Evolutionary conservation across 2,113 vertebrate genomes (phyloP), one percentile per base, ranked within the genome.

Genomic region (Thermophis baileyi): DNA sequence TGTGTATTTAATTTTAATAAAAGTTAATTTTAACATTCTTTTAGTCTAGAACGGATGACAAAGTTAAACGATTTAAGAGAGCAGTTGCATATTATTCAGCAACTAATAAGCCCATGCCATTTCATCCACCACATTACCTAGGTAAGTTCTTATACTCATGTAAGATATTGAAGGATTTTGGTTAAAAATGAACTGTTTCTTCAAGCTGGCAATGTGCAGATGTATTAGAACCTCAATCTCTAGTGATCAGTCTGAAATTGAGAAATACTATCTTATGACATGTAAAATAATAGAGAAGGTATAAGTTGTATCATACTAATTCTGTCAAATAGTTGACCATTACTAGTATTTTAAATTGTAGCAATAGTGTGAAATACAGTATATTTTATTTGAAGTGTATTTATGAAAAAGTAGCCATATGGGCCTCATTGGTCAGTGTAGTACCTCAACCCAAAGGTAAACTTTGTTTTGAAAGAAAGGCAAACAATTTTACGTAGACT

Each of bases 1-100:
- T 88, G 16, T 91, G 5, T 88, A 87, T 88, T 27, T 91, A 14
- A 46, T 25, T 85, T 87, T 97, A 93, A 95, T 96, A 93, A 97
- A 94, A 14, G 63, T 35, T 69, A 46, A 85, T 93, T 94, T 92
- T 93, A 96, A 49, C 60, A 40, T 96, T 95, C 95, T 97, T 98
- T 96, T 95, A 99, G 99, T 99, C 99, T 95, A 98, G 98, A 98
- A 99, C 98, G 94, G 98, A 99, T 97, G 98, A 99, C 97, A 99
- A 99, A 98, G 98, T 99, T 94, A 96, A 98, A 96, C 98, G 99
- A 93, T 99, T 99, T 97, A 99, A 99, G 98, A 98, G 98, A 97
- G 99, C 99, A 24, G 98, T 99, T 98, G 98, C 98, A 94, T 99
- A 98, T 98, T 99, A 99, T 95, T 98, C 98, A 87, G 98, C 97